These are phyloP conservation scores for Lasioglossum oenotherae DNA, from an alignment of 2,888 invertebrate species.

Conservation along the genomic window DNA sequence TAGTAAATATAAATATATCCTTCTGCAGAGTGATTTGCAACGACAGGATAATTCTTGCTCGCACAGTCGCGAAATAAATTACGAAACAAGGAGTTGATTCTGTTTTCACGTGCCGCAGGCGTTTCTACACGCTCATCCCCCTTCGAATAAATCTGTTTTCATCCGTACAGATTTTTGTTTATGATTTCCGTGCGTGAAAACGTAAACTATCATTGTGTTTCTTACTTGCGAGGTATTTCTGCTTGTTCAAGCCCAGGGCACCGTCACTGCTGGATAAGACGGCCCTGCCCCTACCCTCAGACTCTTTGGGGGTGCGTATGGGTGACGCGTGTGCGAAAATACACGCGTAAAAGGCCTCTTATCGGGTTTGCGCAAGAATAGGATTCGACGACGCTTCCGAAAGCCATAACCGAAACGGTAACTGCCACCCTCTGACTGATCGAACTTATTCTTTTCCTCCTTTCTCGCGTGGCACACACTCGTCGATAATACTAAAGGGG, in stretches of 20 bases:
- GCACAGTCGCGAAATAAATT: neutral
- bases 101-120: neutral
- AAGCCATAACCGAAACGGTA: slow-evolving; percentile 85
- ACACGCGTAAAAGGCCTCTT: slow-evolving; percentile 81
- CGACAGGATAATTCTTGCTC: neutral
- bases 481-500: slow-evolving; percentile 74
- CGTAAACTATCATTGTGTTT: neutral
- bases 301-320: slow-evolving; percentile 22
- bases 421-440: slow-evolving; percentile 83
- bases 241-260: neutral
- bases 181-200: neutral
- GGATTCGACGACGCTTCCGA: slow-evolving; percentile 84
- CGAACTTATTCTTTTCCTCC: slow-evolving; percentile 82
- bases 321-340: slow-evolving; percentile 75
- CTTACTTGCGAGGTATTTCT: neutral
- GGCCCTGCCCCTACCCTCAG: slow-evolving; percentile 9
- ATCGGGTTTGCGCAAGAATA: slow-evolving; percentile 85
- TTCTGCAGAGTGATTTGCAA: neutral
- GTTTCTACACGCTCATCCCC: neutral
- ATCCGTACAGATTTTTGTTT: neutral
- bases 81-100: neutral
- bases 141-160: neutral
- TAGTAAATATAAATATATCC: too few species aligned
- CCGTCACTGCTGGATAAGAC: slow-evolving; percentile 38
- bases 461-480: slow-evolving; percentile 40